phyloP scores from a whole-genome alignment of 2,888 invertebrate species.

The Aspidiotus destructor region DNA sequence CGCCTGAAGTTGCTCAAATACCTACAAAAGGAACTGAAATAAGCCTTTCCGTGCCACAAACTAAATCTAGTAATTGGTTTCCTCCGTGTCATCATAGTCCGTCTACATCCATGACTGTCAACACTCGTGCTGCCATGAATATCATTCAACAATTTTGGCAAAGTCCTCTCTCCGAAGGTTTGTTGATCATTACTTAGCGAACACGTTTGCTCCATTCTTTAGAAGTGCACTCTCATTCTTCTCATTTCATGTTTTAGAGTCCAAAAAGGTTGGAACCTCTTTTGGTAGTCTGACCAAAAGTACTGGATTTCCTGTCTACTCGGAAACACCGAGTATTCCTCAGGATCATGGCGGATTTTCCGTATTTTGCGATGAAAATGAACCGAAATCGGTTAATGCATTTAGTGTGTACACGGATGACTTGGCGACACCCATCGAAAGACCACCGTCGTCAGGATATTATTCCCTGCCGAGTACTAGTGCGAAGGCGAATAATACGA shows the following conservation, averaged over 20 bases:
- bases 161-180: conserved; percentile 35
- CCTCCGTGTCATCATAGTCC: conserved; percentile 13
- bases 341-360: neutral
- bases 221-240: too few species aligned
- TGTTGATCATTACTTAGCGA: neutral
- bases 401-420: too few species aligned
- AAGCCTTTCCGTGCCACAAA: too few species aligned
- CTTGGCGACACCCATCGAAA: neutral
- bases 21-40: too few species aligned
- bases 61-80: too few species aligned
- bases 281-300: too few species aligned
- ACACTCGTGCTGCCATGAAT: conserved; percentile 60
- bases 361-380: conserved; percentile 6
- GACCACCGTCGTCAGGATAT: neutral
- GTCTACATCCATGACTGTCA: conserved; percentile 47
- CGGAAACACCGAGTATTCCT: too few species aligned
- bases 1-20: too few species aligned
- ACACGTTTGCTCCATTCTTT: too few species aligned
- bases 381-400: neutral
- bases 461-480: neutral
- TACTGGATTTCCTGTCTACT: too few species aligned
- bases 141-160: conserved; percentile 53
- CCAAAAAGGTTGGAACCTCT: too few species aligned
- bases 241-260: too few species aligned
- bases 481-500: neutral